phyloP scores from a whole-genome alignment of 92 coral and sea anemone species.

The Pocillopora meandrina region DNA sequence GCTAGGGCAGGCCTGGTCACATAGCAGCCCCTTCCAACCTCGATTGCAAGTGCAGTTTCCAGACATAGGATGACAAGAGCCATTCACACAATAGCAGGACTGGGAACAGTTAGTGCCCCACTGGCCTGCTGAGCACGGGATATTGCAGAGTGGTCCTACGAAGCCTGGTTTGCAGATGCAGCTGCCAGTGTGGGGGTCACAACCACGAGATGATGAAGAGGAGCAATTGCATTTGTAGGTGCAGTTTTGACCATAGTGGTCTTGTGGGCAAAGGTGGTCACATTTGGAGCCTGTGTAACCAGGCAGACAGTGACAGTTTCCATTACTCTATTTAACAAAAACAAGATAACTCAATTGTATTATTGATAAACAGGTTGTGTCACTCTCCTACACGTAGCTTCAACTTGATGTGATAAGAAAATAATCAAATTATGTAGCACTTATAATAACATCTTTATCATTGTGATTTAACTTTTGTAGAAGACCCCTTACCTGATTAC shows the following conservation, averaged over 20 bases:
- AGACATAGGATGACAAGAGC: conserved; percentile 73
- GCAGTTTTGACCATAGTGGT: conserved; percentile 71
- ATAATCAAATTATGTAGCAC: too few species aligned
- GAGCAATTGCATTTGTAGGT: conserved; percentile 52
- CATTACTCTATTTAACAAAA: conserved; percentile 67
- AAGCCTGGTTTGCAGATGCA: conserved; percentile 79
- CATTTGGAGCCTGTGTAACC: conserved; percentile 74
- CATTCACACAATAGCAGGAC: conserved; percentile 71
- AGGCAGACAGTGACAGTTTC: conserved; percentile 74
- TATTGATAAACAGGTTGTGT: too few species aligned
- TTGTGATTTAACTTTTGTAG: too few species aligned
- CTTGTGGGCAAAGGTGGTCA: conserved; percentile 38
- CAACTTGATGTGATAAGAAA: too few species aligned
- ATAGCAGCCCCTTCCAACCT: conserved; percentile 73
- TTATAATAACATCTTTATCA: too few species aligned
- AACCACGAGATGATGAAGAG: conserved; percentile 40
- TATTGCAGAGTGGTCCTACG: conserved; percentile 68
- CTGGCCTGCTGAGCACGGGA: conserved; percentile 72
- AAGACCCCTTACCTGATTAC: conserved; percentile 67
- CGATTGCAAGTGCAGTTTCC: conserved; percentile 76
- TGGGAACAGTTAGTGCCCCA: conserved; percentile 81
- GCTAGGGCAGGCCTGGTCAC: conserved; percentile 69
- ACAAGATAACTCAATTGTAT: too few species aligned
- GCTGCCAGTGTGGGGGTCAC: conserved; percentile 61
- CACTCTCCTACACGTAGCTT: too few species aligned